A percentile compares a stretch with the other conserved stretches of the same genome.
Evolutionary conservation across 2,797 vertebrate species (phyloP).

Genomic region (Sternotherus odoratus): DNA sequence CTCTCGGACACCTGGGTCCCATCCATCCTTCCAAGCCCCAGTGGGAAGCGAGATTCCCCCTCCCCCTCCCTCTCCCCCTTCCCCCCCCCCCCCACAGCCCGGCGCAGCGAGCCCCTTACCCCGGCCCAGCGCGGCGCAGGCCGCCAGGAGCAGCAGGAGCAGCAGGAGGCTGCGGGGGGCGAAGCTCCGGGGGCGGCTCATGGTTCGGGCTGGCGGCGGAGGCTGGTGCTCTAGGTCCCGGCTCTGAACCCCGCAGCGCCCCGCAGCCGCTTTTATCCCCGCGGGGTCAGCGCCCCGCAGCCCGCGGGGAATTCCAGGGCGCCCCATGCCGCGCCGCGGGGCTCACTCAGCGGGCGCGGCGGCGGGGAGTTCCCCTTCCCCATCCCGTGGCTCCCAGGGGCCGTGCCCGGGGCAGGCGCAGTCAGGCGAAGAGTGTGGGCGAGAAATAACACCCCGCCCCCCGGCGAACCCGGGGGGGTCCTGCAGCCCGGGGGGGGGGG

Average conservation of each 20-base stretch:
- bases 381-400: too few relatives aligned
- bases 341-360: not conserved
- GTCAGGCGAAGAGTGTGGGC: too few relatives aligned
- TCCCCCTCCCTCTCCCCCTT: too few relatives aligned
- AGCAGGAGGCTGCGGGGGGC: not conserved
- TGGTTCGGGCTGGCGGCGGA: not conserved
- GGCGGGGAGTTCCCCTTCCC: not conserved
- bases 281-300: not conserved
- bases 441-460: too few relatives aligned
- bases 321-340: rapidly evolving
- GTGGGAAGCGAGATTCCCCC: not conserved
- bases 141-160: not conserved
- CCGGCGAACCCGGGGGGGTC: too few relatives aligned
- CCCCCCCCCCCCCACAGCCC: too few relatives aligned
- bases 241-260: not conserved
- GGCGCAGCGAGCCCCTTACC: constrained; percentile 15
- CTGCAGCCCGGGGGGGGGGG: too few relatives aligned
- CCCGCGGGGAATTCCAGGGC: too few relatives aligned
- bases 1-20: too few relatives aligned
- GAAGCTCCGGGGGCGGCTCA: not conserved
- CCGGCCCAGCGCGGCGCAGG: not conserved
- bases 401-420: too few relatives aligned
- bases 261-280: not conserved
- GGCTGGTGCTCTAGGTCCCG: not conserved
- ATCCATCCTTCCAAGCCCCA: not conserved